Evolutionary conservation across 2,113 vertebrate species (phyloP), one percentile per base, ranked within the genome.

Genomic region (Eurystomus gularis): DNA sequence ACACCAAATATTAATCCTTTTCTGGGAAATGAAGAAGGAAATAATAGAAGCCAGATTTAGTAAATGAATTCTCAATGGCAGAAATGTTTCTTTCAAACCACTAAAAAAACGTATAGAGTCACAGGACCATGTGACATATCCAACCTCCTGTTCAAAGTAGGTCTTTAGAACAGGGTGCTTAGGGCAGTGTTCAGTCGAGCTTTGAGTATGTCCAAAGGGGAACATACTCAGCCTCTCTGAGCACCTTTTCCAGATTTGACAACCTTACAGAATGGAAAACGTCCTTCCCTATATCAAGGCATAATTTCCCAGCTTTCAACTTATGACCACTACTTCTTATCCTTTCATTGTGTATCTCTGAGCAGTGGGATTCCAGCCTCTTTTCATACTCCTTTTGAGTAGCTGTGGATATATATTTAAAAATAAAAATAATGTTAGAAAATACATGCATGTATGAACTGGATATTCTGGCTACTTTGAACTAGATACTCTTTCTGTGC

Each of bases 111-210:
- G 4, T 18, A 7, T 9, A 39, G 19, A 42, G 6, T 71, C 20
- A 58, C 12, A 49, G n/a, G 26, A 52, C 49, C 20, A 9, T 17
- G 9, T 10, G 7, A 44, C 54, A 60, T 24, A 14, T 70, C 10
- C 65, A 70, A 17, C 2, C 9, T 37, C 8, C 4, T 57, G 14
- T 60, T 52, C 31, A 49, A 82, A 71, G 31, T 7, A 82, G 8
- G 23, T 48, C 17, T 60, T 66, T 39, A 42, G 19, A 61, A 6
- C 7, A 39, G 11, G 9, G 17, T 2, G 0, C 4, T 49, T 11
- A 62, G 20, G 14, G 14, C 2, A 40, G 11, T 23, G 29, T 57
- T 10, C 25, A 64, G 2, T 35, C 3, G 5, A 68, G 23, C 52
- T 81, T 42, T 87, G 6, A 65, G 7, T 57, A 61, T 46, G n/a